Percentiles rank a stretch among this genome's conserved stretches.
phyloP scores from a whole-genome alignment of 2,113 vertebrate genomes.

The Illadopsis cleaveri region DNA sequence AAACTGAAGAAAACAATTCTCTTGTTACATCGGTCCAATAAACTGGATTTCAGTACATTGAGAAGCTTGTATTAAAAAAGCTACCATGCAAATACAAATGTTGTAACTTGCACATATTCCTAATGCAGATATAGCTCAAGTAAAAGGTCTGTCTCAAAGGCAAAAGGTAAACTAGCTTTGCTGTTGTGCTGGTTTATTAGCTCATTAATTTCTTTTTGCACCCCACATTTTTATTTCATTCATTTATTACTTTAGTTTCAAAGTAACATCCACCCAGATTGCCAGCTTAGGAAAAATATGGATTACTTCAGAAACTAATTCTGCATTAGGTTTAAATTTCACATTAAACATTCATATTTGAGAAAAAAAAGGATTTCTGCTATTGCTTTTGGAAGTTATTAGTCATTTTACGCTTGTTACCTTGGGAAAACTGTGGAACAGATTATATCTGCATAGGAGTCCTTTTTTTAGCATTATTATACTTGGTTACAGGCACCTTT shows the following conservation, averaged over 20 bases:
- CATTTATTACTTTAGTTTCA: background rate
- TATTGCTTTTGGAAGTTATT: background rate
- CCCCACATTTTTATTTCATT: conserved; percentile 26
- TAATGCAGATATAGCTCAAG: conserved; percentile 38
- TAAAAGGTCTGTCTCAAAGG: conserved; percentile 40
- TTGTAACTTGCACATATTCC: background rate
- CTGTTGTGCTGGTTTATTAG: conserved; percentile 44
- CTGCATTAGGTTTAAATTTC: conserved; percentile 9
- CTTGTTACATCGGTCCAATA: background rate
- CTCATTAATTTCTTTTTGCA: conserved; percentile 45
- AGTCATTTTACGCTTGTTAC: background rate
- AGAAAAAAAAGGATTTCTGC: conserved; percentile 20
- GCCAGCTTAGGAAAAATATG: background rate
- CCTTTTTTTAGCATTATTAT: background rate
- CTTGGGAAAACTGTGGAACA: background rate
- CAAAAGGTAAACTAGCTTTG: conserved; percentile 43
- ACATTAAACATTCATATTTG: conserved; percentile 17
- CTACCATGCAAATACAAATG: conserved; percentile 22
- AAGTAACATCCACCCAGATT: background rate
- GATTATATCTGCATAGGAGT: background rate
- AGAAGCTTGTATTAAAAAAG: background rate
- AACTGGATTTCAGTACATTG: background rate
- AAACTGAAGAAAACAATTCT: background rate
- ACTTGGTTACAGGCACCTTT: background rate
- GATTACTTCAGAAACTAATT: conserved; percentile 20